Percentiles rank a stretch among this genome's conserved stretches.
phyloP scores from a whole-genome alignment of 2,888 invertebrate genomes.

The Emmelina monodactyla region DNA sequence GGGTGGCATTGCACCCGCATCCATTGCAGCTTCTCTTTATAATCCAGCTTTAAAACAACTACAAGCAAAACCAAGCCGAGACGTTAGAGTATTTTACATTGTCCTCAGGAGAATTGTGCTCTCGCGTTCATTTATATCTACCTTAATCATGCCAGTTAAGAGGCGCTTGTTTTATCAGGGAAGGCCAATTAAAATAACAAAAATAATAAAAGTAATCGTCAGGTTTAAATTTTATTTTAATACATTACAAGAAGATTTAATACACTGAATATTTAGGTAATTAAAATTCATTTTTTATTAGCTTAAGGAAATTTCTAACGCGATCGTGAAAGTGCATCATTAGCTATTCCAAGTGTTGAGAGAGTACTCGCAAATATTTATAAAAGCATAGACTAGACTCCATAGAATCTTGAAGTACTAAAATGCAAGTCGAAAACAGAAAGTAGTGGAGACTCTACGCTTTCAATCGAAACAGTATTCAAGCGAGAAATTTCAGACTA shows the following conservation, averaged over 20 bases:
- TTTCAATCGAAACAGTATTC: constrained; percentile 30
- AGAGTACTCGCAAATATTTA: constrained; percentile 24
- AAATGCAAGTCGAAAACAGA: constrained; percentile 41
- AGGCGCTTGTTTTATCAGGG: too few relatives aligned
- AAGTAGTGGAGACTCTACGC: constrained; percentile 34
- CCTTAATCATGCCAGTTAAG: constrained; percentile 32
- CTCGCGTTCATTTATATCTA: constrained; percentile 17
- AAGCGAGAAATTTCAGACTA: constrained; percentile 45
- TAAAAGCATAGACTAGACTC: constrained; percentile 35
- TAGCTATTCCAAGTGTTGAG: constrained; percentile 39
- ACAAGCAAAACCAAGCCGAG: constrained; percentile 30
- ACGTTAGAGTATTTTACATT: too few relatives aligned
- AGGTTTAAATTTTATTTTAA: constrained; percentile 52
- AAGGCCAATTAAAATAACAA: too few relatives aligned
- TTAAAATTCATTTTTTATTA: constrained; percentile 23
- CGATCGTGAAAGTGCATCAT: constrained; percentile 37
- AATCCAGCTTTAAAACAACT: constrained; percentile 38
- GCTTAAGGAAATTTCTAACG: constrained; percentile 24
- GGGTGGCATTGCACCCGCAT: constrained; percentile 52
- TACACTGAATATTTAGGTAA: constrained; percentile 23
- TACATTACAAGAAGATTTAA: constrained; percentile 50
- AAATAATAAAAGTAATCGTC: constrained; percentile 1
- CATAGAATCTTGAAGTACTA: constrained; percentile 32
- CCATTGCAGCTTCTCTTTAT: constrained; percentile 40
- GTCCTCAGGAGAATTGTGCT: constrained; percentile 45